Conservation (phyloP, 2,113 vertebrate species). For the Poeciliopsis prolifica region DNA sequence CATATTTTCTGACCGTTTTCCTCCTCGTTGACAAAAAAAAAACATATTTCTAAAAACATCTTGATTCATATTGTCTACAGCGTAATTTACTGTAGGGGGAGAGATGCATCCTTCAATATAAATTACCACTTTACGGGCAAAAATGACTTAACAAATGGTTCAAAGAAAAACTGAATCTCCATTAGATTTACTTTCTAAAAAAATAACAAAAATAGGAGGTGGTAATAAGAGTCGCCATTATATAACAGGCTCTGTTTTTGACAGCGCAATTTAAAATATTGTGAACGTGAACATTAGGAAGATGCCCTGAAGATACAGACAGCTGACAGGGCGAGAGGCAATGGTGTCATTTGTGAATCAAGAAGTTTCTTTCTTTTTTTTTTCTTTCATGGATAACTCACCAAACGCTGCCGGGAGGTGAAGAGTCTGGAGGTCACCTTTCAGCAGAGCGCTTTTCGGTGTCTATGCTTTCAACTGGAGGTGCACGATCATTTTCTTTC, state of each 20-base stretch:
- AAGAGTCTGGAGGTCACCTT: constrained; percentile 74
- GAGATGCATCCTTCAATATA: too few relatives aligned
- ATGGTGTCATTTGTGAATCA: constrained; percentile 28
- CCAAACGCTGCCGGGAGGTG: constrained; percentile 69
- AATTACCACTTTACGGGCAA: too few relatives aligned
- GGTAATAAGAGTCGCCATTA: not conserved
- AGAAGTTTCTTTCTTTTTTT: constrained; percentile 12
- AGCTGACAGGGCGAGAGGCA: constrained; percentile 1
- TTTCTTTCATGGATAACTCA: constrained; percentile 50
- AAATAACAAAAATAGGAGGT: not conserved
- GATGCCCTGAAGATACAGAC: constrained; percentile 7
- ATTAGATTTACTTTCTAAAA: not conserved
- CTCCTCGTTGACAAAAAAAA: too few relatives aligned
- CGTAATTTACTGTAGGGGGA: too few relatives aligned
- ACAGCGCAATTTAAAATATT: constrained; percentile 20
- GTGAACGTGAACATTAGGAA: constrained; percentile 18
- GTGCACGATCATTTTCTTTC: constrained; percentile 46
- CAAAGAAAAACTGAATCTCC: not conserved
- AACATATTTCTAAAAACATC: too few relatives aligned
- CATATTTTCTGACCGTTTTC: too few relatives aligned
- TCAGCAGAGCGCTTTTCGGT: constrained; percentile 64
- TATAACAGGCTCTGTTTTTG: constrained; percentile 14
- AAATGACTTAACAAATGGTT: not conserved
- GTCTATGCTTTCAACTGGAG: constrained; percentile 57
- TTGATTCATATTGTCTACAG: too few relatives aligned